Evolutionary conservation across 2,888 invertebrate genomes (phyloP).

Genomic region (Drosophila hawaiiensis): DNA sequence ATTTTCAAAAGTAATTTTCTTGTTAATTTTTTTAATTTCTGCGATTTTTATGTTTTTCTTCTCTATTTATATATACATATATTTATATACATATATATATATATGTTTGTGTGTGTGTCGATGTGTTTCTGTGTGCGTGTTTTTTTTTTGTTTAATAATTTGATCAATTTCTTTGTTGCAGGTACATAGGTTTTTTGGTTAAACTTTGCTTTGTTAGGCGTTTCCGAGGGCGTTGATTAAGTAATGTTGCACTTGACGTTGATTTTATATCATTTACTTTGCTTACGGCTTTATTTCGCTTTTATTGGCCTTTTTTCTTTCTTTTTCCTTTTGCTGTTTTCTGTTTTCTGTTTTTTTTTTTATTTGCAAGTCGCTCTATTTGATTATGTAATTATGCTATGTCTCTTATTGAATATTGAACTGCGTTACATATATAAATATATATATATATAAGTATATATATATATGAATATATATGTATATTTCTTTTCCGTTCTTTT

Average conservation of each 20-base stretch:
- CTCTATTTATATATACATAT: not conserved
- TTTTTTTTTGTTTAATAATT: slow-evolving; percentile 39
- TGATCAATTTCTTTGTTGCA: slow-evolving; percentile 76
- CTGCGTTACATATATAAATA: slow-evolving; percentile 59
- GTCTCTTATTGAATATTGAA: slow-evolving; percentile 82
- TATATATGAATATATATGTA: slow-evolving; percentile 6
- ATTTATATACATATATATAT: not conserved
- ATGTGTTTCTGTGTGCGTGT: slow-evolving; percentile 14
- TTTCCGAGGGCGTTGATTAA: slow-evolving; percentile 70
- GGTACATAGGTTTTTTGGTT: slow-evolving; percentile 69
- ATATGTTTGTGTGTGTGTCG: slow-evolving; percentile 2
- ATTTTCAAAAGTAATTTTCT: slow-evolving; percentile 75
- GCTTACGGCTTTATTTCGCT: not conserved
- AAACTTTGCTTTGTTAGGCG: slow-evolving; percentile 44
- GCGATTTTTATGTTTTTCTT: slow-evolving; percentile 7
- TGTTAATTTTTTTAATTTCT: slow-evolving; percentile 45
- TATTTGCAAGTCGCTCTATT: slow-evolving; percentile 70
- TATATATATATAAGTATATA: not conserved
- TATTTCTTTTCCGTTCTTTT: slow-evolving; percentile 17
- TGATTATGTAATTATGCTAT: slow-evolving; percentile 84
- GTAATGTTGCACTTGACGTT: slow-evolving; percentile 70
- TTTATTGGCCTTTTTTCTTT: slow-evolving; percentile 1
- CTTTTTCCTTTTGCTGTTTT: slow-evolving; percentile 29
- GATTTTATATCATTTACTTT: slow-evolving; percentile 11
- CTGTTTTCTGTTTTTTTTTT: slow-evolving; percentile 16